Conservation (phyloP, 2,113 vertebrate species). For the Mormoops blainvillei region DNA sequence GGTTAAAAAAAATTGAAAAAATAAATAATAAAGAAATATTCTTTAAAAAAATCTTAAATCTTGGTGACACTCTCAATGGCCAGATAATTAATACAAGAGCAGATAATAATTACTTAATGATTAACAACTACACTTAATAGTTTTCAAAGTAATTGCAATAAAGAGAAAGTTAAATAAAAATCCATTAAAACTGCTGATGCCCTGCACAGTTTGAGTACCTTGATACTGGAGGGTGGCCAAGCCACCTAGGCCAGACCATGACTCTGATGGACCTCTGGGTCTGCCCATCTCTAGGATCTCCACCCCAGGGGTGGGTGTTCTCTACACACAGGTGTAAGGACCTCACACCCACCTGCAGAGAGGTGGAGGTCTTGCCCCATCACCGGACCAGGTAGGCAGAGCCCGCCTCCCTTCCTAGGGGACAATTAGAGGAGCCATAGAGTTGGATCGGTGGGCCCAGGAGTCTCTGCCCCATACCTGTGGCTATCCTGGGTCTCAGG, state of each 20-base stretch:
- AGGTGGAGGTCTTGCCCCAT: background rate
- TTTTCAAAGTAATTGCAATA: slow-evolving; percentile 56
- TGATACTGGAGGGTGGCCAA: background rate
- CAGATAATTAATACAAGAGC: slow-evolving; percentile 67
- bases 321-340: background rate
- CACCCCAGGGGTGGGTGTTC: background rate
- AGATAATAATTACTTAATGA: slow-evolving; percentile 70
- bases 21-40: too few species aligned
- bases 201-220: background rate
- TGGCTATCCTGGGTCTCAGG: background rate
- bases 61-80: slow-evolving; percentile 60
- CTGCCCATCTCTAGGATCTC: background rate
- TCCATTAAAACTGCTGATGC: background rate
- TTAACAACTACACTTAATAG: slow-evolving; percentile 65
- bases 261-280: background rate
- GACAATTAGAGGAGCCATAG: background rate
- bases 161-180: slow-evolving; percentile 38
- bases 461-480: background rate
- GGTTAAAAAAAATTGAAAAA: too few species aligned
- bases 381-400: background rate
- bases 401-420: background rate
- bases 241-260: rapidly evolving
- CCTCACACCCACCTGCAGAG: background rate
- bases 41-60: slow-evolving; percentile 54
- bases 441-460: background rate